Evolutionary conservation across 2,797 vertebrate species (phyloP).

Genomic region (Tiaroga cobitis): DNA sequence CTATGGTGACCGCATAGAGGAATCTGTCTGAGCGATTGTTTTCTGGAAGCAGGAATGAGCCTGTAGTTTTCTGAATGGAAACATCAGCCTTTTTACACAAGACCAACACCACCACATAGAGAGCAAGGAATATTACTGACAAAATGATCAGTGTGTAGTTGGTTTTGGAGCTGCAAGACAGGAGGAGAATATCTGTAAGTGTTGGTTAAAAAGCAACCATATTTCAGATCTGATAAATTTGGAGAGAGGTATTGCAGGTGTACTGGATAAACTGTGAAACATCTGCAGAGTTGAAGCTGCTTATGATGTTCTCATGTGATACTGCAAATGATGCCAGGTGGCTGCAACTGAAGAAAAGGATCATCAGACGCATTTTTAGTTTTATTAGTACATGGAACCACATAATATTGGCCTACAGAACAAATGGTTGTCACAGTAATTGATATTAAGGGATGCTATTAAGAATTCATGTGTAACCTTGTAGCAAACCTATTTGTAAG

Average conservation of each 20-base stretch:
- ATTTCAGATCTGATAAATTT: not conserved
- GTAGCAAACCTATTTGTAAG: not conserved
- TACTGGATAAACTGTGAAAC: conserved; percentile 74
- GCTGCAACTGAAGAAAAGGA: conserved; percentile 73
- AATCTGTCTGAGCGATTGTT: conserved; percentile 66
- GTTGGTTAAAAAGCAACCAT: not conserved
- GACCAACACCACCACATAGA: conserved; percentile 67
- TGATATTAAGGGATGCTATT: not conserved
- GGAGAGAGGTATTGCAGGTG: not conserved
- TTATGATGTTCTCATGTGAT: conserved; percentile 67
- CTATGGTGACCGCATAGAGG: conserved; percentile 78
- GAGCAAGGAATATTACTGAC: conserved; percentile 63
- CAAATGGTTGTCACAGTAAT: not conserved
- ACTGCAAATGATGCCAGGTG: conserved; percentile 72
- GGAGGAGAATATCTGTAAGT: not conserved
- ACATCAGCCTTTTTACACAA: conserved; percentile 67
- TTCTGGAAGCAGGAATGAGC: conserved; percentile 75
- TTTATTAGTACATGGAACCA: not conserved
- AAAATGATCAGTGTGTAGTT: conserved; percentile 70
- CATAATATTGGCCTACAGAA: not conserved
- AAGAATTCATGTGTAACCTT: not conserved
- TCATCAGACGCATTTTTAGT: not conserved
- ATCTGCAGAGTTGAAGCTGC: conserved; percentile 61
- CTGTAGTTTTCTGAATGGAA: conserved; percentile 58
- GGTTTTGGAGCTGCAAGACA: conserved; percentile 65